Percentiles rank a stretch among this genome's conserved stretches.
Conservation (phyloP, 1,140 invertebrate genomes). For the Zaprionus nigranus region DNA sequence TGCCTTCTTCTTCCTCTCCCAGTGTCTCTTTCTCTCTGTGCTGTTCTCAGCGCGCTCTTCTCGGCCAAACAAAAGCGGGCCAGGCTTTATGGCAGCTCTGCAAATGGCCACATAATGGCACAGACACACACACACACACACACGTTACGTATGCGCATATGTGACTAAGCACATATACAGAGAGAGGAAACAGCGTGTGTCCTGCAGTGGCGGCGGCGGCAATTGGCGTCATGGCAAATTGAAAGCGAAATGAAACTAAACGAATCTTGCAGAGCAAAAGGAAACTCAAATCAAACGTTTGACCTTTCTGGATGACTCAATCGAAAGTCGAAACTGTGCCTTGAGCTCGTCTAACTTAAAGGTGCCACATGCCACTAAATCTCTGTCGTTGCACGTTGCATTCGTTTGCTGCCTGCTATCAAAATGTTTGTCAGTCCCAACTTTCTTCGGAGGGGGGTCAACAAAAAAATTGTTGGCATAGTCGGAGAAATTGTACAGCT, state of each 20-base stretch:
- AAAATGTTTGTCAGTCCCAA: constrained; percentile 75
- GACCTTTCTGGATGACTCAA: constrained; percentile 73
- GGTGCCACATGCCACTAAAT: constrained; percentile 6
- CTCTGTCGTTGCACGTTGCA: constrained; percentile 26
- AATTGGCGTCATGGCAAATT: constrained; percentile 73
- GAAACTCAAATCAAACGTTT: constrained; percentile 47
- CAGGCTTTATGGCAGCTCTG: constrained; percentile 43
- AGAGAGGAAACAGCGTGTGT: constrained; percentile 9
- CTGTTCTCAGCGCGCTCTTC: not conserved
- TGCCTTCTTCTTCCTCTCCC: not conserved
- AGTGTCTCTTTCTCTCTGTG: no score
- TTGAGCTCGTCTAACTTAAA: constrained; percentile 50
- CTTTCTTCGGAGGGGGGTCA: constrained; percentile 49
- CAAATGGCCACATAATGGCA: constrained; percentile 49
- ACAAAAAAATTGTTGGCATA: constrained; percentile 36
- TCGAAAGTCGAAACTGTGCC: constrained; percentile 44
- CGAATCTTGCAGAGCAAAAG: constrained; percentile 23
- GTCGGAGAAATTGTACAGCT: not conserved
- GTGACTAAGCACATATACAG: constrained; percentile 26
- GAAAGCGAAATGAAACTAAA: constrained; percentile 67
- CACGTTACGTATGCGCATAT: constrained; percentile 12
- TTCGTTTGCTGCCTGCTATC: constrained; percentile 33
- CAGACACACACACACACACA: constrained; percentile 16
- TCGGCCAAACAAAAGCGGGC: constrained; percentile 40
- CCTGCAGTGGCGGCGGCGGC: constrained; percentile 53